Evolutionary conservation across 2,888 invertebrate species (phyloP).

Genomic region (Euzophera pinguis): DNA sequence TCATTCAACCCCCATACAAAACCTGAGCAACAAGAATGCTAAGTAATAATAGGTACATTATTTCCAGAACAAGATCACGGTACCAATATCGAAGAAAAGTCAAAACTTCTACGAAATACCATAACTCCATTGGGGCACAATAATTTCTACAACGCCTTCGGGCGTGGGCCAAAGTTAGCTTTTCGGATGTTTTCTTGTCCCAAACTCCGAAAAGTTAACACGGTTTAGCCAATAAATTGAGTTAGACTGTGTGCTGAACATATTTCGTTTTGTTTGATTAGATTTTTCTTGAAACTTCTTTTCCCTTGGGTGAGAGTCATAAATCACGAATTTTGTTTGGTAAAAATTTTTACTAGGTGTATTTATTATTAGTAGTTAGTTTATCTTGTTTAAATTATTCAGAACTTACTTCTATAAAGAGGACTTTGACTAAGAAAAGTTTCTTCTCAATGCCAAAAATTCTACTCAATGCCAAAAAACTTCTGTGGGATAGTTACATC

Average conservation of each 20-base stretch:
- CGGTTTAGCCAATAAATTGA: slow-evolving; percentile 21
- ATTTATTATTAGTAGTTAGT: background rate
- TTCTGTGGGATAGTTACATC: too few species aligned
- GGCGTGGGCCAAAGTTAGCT: background rate
- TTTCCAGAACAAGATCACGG: background rate
- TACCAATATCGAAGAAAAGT: background rate
- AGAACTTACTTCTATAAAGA: too few species aligned
- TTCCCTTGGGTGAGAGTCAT: background rate
- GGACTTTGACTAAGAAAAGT: too few species aligned
- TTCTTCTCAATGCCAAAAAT: too few species aligned
- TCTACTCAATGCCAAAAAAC: too few species aligned
- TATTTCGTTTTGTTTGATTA: slow-evolving; percentile 26
- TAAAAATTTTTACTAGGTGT: background rate
- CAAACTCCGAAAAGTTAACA: slow-evolving; percentile 13
- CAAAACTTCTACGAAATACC: slow-evolving; percentile 4
- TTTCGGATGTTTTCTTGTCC: background rate
- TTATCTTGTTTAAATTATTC: background rate
- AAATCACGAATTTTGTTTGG: background rate
- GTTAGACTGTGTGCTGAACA: slow-evolving; percentile 22
- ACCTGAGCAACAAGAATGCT: too few species aligned
- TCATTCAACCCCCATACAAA: too few species aligned
- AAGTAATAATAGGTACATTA: background rate
- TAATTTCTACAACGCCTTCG: background rate
- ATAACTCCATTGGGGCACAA: background rate
- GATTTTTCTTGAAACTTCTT: slow-evolving; percentile 19